Evolutionary conservation across 2,797 vertebrate species (phyloP).

Genomic region (Aldrovandia affinis): DNA sequence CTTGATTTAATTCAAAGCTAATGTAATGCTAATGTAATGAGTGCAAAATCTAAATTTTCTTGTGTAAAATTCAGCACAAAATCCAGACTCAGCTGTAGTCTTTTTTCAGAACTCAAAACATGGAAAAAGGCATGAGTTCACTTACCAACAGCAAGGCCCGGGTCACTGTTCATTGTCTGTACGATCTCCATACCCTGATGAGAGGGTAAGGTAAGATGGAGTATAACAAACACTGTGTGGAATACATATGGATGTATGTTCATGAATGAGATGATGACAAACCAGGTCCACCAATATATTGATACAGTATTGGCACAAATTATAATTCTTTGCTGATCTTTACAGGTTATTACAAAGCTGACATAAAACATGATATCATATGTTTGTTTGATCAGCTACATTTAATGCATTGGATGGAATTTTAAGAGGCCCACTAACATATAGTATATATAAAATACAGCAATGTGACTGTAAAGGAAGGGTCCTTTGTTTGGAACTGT

Average conservation of each 20-base stretch:
- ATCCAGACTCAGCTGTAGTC: too few relatives aligned
- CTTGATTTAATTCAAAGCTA: too few relatives aligned
- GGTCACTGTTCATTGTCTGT: conserved; percentile 99
- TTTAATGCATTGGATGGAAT: not conserved
- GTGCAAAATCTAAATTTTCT: too few relatives aligned
- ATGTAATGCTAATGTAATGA: too few relatives aligned
- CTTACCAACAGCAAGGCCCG: conserved; percentile 95
- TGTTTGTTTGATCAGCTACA: not conserved
- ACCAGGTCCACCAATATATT: not conserved
- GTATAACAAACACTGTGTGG: not conserved
- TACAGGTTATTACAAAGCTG: not conserved
- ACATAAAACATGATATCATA: not conserved
- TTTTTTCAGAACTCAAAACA: not conserved
- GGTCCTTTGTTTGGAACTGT: not conserved
- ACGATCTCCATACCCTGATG: conserved; percentile 89
- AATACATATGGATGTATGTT: not conserved
- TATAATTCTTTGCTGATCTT: not conserved
- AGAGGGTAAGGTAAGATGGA: conserved; percentile 24
- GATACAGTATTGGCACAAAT: not conserved
- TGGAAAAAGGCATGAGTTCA: conserved; percentile 27
- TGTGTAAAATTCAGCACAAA: too few relatives aligned
- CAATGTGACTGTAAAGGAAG: not conserved
- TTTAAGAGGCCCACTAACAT: not conserved
- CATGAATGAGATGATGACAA: not conserved
- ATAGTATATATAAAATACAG: not conserved